These are phyloP conservation scores for Tragelaphus imberbis DNA, from an alignment of 2,113 vertebrate genomes.

Conservation along the genomic window DNA sequence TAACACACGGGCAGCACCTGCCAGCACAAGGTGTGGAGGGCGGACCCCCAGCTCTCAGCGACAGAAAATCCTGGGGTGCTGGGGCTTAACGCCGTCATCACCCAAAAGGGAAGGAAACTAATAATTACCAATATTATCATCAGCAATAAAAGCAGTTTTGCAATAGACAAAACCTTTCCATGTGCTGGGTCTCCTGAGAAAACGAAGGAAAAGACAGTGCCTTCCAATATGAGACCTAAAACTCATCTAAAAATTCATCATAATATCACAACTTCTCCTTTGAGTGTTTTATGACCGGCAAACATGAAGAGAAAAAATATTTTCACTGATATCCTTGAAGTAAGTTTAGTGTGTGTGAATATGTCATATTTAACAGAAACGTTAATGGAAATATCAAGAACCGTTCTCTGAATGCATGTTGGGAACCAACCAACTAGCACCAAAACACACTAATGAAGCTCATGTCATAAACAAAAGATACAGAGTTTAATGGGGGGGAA, in stretches of 20 bases:
- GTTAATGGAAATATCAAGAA: background rate
- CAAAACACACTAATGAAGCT: background rate
- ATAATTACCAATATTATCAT: background rate
- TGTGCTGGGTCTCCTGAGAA: background rate
- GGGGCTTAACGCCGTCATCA: background rate
- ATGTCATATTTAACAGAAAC: background rate
- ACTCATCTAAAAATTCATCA: constrained; percentile 45
- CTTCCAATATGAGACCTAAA: constrained; percentile 4
- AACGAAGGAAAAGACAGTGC: background rate
- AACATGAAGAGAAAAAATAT: background rate
- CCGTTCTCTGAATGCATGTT: background rate
- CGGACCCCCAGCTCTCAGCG: fast-evolving
- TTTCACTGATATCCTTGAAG: constrained; percentile 32
- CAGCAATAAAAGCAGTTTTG: background rate
- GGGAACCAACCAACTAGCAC: background rate
- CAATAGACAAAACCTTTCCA: background rate
- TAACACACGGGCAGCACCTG: fast-evolving
- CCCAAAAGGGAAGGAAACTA: background rate
- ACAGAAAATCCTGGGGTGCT: fast-evolving
- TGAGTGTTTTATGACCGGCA: constrained; percentile 23
- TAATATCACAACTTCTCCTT: constrained; percentile 32
- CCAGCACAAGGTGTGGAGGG: fast-evolving
- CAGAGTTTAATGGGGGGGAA: background rate
- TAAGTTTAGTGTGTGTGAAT: background rate
- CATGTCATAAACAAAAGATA: background rate